phyloP scores from a whole-genome alignment of 2,888 invertebrate species.

The Euproctis similis region DNA sequence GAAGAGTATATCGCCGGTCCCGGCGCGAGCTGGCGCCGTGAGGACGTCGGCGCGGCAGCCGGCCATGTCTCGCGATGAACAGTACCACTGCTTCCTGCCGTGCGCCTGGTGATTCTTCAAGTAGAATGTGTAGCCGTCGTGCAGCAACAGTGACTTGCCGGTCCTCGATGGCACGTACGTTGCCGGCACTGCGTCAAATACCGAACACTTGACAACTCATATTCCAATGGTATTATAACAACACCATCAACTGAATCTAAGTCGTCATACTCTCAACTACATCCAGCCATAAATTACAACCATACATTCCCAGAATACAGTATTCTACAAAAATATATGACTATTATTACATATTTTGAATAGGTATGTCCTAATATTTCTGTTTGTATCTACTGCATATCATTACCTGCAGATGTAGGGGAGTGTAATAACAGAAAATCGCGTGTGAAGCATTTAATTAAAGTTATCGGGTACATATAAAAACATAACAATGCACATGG shows the following conservation, averaged over 20 bases:
- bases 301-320: slow-evolving; percentile 8
- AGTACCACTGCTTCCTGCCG: slow-evolving; percentile 70
- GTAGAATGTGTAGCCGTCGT: slow-evolving; percentile 68
- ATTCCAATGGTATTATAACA: slow-evolving; percentile 24
- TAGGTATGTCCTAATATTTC: too few species aligned
- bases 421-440: too few species aligned
- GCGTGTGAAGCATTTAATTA: too few species aligned
- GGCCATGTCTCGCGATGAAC: slow-evolving; percentile 68
- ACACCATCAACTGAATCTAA: slow-evolving; percentile 17
- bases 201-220: slow-evolving; percentile 24
- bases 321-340: slow-evolving; percentile 12
- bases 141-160: slow-evolving; percentile 64
- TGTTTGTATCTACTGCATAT: too few species aligned
- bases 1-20: slow-evolving; percentile 59
- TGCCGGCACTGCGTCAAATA: slow-evolving; percentile 53
- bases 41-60: slow-evolving; percentile 69
- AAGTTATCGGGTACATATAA: too few species aligned
- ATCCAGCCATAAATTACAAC: slow-evolving; percentile 12
- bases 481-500: too few species aligned
- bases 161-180: slow-evolving; percentile 71
- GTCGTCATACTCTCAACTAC: slow-evolving; percentile 16
- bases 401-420: too few species aligned
- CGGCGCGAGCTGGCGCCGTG: slow-evolving; percentile 51
- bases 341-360: too few species aligned
- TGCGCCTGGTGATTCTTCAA: slow-evolving; percentile 68